phyloP scores from a whole-genome alignment of 2,113 vertebrate species.

The Synodontis membranacea region DNA sequence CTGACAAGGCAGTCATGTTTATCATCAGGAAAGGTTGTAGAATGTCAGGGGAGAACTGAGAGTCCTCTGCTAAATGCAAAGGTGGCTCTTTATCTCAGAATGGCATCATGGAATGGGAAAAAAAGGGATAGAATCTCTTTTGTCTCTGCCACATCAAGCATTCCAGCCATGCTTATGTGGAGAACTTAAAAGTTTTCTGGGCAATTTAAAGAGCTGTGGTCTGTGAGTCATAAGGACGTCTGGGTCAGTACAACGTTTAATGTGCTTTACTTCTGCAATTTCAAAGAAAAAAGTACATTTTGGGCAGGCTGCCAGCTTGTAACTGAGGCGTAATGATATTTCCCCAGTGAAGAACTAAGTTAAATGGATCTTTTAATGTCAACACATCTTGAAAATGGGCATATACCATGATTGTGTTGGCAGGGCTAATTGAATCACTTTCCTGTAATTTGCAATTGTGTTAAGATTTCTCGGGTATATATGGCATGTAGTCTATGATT shows the following conservation, averaged over 20 bases:
- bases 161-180: not conserved
- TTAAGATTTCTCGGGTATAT: constrained; percentile 10
- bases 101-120: not conserved
- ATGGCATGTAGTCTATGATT: not conserved
- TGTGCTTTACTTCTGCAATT: constrained; percentile 22
- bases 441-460: not conserved
- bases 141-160: not conserved
- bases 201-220: not conserved
- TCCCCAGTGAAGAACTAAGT: constrained; percentile 30
- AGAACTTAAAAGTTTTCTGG: constrained; percentile 20
- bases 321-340: constrained; percentile 38
- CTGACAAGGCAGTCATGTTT: constrained; percentile 1
- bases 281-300: not conserved
- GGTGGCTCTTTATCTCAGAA: constrained; percentile 1
- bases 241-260: constrained; percentile 24
- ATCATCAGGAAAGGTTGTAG: not conserved
- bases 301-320: constrained; percentile 8
- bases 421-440: constrained; percentile 12
- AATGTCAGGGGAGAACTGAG: not conserved
- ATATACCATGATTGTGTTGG: constrained; percentile 11
- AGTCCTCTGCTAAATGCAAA: not conserved
- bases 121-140: not conserved
- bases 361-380: constrained; percentile 42
- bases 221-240: constrained; percentile 20
- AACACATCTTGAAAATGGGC: constrained; percentile 19